Evolutionary conservation across 1,140 invertebrate species (phyloP).

Genomic region (Drosophila albomicans): DNA sequence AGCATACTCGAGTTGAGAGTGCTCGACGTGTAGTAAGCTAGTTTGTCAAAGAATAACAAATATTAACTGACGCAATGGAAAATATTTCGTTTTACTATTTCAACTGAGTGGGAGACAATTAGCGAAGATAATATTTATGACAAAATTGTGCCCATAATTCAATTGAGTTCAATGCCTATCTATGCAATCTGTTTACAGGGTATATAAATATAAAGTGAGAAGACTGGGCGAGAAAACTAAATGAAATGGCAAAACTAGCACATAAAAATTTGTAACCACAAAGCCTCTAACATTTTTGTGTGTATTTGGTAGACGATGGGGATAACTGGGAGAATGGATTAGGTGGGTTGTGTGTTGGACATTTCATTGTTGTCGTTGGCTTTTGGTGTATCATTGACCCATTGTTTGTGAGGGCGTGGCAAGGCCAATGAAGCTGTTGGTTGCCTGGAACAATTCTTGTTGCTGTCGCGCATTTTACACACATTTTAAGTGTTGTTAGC

Average conservation of each 20-base stretch:
- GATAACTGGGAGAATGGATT: constrained; percentile 5
- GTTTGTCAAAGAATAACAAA: neutral
- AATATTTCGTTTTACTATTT: neutral
- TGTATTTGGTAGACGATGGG: neutral
- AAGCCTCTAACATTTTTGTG: constrained; percentile 47
- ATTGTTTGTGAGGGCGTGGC: constrained; percentile 52
- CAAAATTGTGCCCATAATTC: neutral
- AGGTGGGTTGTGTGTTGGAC: neutral
- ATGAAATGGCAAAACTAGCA: constrained; percentile 70
- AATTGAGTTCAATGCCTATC: neutral
- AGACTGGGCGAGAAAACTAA: constrained; percentile 51
- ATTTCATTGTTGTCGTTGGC: constrained; percentile 8
- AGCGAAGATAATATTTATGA: neutral
- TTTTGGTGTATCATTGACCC: constrained; percentile 64
- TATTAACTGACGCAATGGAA: neutral
- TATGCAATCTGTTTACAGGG: constrained; percentile 1
- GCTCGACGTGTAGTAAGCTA: neutral
- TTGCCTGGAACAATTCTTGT: constrained; percentile 43
- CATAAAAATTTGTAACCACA: constrained; percentile 77
- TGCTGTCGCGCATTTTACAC: constrained; percentile 73
- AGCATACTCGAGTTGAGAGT: neutral
- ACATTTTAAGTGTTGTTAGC: constrained; percentile 79
- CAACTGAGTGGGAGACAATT: neutral
- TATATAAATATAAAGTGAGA: constrained; percentile 31
- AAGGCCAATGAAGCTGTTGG: constrained; percentile 64